Conservation (phyloP, 2,113 vertebrate genomes). For the Protobothrops mucrosquamatus region DNA sequence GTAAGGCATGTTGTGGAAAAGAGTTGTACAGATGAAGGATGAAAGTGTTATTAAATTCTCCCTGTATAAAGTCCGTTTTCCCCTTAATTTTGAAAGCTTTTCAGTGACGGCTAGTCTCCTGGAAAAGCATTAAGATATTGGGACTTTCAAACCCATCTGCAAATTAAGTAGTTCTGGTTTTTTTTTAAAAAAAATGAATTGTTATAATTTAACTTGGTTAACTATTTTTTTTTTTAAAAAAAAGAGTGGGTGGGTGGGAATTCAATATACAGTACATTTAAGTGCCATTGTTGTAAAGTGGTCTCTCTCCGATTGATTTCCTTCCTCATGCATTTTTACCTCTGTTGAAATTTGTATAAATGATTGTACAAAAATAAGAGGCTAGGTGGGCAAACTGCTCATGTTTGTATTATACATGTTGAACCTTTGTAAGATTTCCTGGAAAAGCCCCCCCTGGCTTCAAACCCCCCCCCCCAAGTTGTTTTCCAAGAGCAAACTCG, state of each 20-base stretch:
- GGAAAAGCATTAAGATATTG: slow-evolving; percentile 71
- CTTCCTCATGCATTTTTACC: slow-evolving; percentile 72
- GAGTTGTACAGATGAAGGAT: slow-evolving; percentile 63
- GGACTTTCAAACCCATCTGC: slow-evolving; percentile 66
- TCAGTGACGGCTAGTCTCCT: slow-evolving; percentile 69
- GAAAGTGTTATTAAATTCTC: slow-evolving; percentile 64
- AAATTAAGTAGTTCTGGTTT: slow-evolving; percentile 55
- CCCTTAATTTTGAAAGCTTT: slow-evolving; percentile 62
- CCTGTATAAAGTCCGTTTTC: slow-evolving; percentile 70
- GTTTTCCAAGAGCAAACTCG: not conserved
- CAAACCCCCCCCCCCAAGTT: rapidly evolving
- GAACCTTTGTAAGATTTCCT: not conserved
- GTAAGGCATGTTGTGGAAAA: slow-evolving; percentile 73
- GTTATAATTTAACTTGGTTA: slow-evolving; percentile 69
- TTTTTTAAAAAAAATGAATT: slow-evolving; percentile 54
- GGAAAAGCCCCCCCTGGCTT: too few species aligned
- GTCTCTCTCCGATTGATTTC: slow-evolving; percentile 70
- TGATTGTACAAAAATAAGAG: slow-evolving; percentile 70
- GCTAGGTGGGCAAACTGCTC: slow-evolving; percentile 54
- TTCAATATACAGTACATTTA: slow-evolving; percentile 63
- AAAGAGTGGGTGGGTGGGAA: not conserved
- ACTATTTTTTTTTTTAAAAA: slow-evolving; percentile 66
- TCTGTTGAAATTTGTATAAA: slow-evolving; percentile 83
- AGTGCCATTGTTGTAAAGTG: slow-evolving; percentile 80
- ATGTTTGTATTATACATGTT: rapidly evolving